Evolutionary conservation across 2,888 invertebrate species (phyloP).

Genomic region (Dioctria linearis): DNA sequence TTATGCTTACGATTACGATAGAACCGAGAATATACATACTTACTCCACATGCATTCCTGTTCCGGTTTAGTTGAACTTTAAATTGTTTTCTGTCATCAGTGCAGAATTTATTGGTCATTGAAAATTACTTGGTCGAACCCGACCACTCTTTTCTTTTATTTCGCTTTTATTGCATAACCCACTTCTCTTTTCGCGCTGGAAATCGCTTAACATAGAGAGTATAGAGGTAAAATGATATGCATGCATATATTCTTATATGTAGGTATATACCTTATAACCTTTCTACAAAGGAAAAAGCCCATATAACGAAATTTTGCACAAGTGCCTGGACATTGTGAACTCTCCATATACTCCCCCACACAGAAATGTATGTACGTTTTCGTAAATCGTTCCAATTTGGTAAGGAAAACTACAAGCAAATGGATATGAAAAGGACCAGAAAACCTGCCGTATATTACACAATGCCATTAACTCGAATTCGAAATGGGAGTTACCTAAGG

Average conservation of each 20-base stretch:
- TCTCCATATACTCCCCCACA: not conserved
- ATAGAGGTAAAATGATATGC: too few relatives aligned
- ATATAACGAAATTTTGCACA: not conserved
- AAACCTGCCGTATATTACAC: slow-evolving; percentile 9
- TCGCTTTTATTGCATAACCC: too few relatives aligned
- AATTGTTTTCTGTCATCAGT: not conserved
- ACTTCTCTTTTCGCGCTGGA: too few relatives aligned
- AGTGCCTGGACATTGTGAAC: not conserved
- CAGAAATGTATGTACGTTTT: not conserved
- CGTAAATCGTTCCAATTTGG: slow-evolving; percentile 4
- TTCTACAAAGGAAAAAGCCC: not conserved
- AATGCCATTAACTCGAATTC: slow-evolving; percentile 12
- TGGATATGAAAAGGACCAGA: slow-evolving; percentile 2
- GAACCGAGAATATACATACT: too few relatives aligned
- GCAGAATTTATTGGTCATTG: too few relatives aligned
- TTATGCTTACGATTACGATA: too few relatives aligned
- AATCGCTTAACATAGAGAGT: not conserved
- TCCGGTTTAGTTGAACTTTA: not conserved
- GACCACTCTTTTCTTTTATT: too few relatives aligned
- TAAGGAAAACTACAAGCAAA: not conserved
- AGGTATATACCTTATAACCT: not conserved
- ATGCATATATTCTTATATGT: too few relatives aligned
- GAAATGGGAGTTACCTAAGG: slow-evolving; percentile 14
- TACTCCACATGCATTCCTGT: too few relatives aligned
- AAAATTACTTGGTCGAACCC: too few relatives aligned